Base-by-base conservation (phyloP, 2,797 vertebrate genomes). In the Pangasius macronema region DNA sequence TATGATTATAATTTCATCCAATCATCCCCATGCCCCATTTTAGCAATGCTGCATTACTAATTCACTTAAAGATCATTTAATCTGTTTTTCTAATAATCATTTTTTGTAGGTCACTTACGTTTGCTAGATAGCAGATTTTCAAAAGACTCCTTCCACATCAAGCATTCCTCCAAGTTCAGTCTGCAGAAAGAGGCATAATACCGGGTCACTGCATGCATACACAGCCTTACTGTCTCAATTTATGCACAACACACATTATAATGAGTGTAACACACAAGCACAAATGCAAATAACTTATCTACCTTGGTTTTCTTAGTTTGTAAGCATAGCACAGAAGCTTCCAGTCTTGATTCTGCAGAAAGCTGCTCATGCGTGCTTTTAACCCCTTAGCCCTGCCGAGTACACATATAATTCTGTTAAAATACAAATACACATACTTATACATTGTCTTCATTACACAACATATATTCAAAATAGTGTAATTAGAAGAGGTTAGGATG, bases 101-200 rank as follows among this genome's bases (percentile, higher is more conserved):
- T 72, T 82, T 13, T 30, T 49, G 5, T 68, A 77, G 1, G 16
- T 30, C 57, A 87, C 98, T 97, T 96, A 99, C 98, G 96, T 97
- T 98, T 99, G 92, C 95, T 98, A 85, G 97, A 95, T 57, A 99
- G 95, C 72, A 99, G 97, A 89, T 97, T 97, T 90, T 98, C 98
- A 85, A 99, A 97, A 0, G 97, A 96, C 89, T 97, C 95, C 86
- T 97, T 97, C 97, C 98, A 99, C 87, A 93, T 93, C 53, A 94
- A 90, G 27, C 97, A 98, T 96, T 99, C 98, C 80, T 98, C 97
- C 59, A 96, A 95, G 10, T 95, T 97, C 59, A 97, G 97, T 87
- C 98, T 99, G 92, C n/a, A 86, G 18, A 65, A 77, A 85, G 72
- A 91, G 91, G 3, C 36, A 63, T 5, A n/a, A 82, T 63, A 80